Evolutionary conservation across 2,113 vertebrate species (phyloP).

Genomic region (Urocolius indicus): DNA sequence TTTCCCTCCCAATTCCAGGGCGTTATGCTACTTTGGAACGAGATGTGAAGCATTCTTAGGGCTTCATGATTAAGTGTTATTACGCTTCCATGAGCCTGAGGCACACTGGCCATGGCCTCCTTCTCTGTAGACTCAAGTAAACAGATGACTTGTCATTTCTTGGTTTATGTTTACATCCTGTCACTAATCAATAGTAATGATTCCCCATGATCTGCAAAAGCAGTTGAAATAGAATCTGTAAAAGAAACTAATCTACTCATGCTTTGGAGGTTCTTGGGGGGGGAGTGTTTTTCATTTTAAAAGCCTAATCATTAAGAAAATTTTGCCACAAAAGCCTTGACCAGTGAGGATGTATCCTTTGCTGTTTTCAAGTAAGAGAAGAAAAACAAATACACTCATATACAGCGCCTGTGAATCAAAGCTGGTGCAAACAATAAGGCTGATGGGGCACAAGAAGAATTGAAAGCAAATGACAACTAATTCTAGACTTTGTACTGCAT

Average conservation of each 20-base stretch:
- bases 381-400: neutral
- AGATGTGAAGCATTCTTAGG: neutral
- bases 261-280: neutral
- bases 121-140: neutral
- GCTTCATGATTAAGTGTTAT: neutral
- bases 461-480: slow-evolving; percentile 53
- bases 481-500: slow-evolving; percentile 10
- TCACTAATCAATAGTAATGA: neutral
- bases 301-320: neutral
- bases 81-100: neutral
- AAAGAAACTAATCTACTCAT: neutral
- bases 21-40: neutral
- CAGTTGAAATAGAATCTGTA: neutral
- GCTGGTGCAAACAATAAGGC: slow-evolving; percentile 22
- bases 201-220: neutral
- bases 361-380: neutral
- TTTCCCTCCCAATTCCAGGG: neutral
- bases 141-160: neutral
- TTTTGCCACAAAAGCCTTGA: neutral
- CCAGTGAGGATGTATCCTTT: neutral
- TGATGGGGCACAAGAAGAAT: slow-evolving; percentile 23
- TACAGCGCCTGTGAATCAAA: neutral
- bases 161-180: neutral
- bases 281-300: neutral
- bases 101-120: neutral